phyloP scores from a whole-genome alignment of 2,888 invertebrate species.

The Agelastica alni region DNA sequence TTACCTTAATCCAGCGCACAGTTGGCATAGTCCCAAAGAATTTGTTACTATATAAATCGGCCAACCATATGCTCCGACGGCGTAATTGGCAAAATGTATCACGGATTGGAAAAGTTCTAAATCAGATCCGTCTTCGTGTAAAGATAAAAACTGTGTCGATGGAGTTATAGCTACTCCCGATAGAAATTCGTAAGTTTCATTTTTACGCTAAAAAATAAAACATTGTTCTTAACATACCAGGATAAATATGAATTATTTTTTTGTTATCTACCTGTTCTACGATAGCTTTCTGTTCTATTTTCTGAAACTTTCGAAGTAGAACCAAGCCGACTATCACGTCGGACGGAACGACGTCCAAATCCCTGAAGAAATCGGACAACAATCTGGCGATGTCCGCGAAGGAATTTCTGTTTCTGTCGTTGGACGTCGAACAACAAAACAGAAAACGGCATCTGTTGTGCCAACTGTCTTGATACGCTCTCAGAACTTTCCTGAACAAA shows the following conservation, averaged over 20 bases:
- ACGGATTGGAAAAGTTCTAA: conserved; percentile 71
- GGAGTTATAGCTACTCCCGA: conserved; percentile 85
- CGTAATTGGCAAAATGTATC: conserved; percentile 83
- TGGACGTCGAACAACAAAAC: conserved; percentile 81
- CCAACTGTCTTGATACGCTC: conserved; percentile 88
- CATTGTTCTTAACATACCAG: no score
- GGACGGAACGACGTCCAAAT: conserved; percentile 85
- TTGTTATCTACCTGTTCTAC: conserved; percentile 64
- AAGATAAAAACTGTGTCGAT: conserved; percentile 76
- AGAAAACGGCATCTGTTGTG: conserved; percentile 78
- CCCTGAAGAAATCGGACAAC: conserved; percentile 84
- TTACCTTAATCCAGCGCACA: conserved; percentile 63
- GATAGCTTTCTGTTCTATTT: conserved; percentile 74
- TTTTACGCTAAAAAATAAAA: conserved; percentile 66
- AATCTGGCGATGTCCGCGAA: conserved; percentile 83
- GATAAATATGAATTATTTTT: no score
- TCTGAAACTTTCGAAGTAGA: conserved; percentile 78
- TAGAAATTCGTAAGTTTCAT: conserved; percentile 83
- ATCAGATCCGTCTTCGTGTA: conserved; percentile 74
- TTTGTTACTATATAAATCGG: conserved; percentile 80
- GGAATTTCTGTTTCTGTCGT: conserved; percentile 79
- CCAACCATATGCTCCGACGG: conserved; percentile 87
- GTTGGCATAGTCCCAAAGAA: conserved; percentile 70
- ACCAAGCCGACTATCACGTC: conserved; percentile 86
- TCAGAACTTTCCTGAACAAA: conserved; percentile 85